Evolutionary conservation across 1,140 invertebrate species (phyloP), one percentile per base, ranked within the genome.

Genomic region (Heliconius himera): DNA sequence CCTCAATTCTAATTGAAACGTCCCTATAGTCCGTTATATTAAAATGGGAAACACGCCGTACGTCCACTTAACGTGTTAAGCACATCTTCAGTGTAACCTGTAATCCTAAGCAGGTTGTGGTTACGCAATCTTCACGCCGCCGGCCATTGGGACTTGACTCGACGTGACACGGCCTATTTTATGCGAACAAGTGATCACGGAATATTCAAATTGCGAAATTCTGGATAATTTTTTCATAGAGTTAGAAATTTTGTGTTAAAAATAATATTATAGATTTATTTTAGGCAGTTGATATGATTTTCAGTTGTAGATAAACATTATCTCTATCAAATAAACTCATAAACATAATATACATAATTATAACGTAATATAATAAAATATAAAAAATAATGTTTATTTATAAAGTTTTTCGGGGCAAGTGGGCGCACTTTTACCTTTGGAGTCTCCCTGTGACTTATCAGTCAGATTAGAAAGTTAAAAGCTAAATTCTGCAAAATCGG

Each of bases 91-190:
- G 75, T 51, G 33, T 85, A 90, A 75, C 89, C 86, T 89, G 81
- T 20, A 22, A 26, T 11, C 29, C 77, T 36, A 70, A 74, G 76
- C 76, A 81, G 81, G 83, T 86, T 90, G 85, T 85, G 85, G 87
- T 91, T 88, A 89, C 85, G 81, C 89, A 91, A 90, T 89, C 85
- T 85, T 88, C 85, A 84, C 77, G 71, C 84, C 87, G 78, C 82
- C 86, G 82, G 84, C 81, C 84, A 89, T 87, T 86, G 86, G 88
- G 85, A 87, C 87, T 90, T 88, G 90, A 89, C 84, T 86, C 77
- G 82, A 88, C 89, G 91, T 90, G 87, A 90, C 88, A 91, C 81
- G 88, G 86, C 89, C 89, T 90, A 91, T 90, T 91, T 92, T 86
- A 66, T 66, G 60, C 11, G 26, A 66, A 66, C 60, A 66, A 66